These are phyloP conservation scores for Mellivora capensis DNA, from an alignment of 2,113 vertebrate genomes.

Conservation along the genomic window DNA sequence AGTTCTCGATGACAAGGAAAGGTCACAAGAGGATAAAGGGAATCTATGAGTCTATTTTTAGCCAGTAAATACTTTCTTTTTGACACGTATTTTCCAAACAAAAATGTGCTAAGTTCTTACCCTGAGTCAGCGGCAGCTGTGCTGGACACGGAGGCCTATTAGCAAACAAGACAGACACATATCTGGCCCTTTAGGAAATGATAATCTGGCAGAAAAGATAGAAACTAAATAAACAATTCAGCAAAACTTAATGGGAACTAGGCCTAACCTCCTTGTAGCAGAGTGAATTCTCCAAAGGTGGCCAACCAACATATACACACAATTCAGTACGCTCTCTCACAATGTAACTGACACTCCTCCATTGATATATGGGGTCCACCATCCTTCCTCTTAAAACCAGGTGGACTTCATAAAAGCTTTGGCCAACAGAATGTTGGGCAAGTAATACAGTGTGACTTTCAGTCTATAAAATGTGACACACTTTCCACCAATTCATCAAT, in stretches of 20 bases:
- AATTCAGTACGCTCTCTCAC: background rate
- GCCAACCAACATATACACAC: background rate
- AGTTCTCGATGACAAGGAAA: background rate
- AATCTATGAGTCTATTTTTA: background rate
- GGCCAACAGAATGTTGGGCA: background rate
- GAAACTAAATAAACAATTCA: background rate
- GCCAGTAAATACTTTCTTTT: background rate
- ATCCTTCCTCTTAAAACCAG: background rate
- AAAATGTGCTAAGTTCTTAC: background rate
- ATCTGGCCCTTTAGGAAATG: background rate
- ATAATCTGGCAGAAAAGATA: background rate
- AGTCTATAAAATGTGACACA: background rate
- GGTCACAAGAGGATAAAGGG: background rate
- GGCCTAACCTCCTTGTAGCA: background rate
- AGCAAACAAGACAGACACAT: background rate
- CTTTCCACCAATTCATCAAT: background rate
- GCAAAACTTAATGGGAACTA: background rate
- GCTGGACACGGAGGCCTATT: background rate
- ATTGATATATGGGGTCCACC: background rate
- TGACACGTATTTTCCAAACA: background rate
- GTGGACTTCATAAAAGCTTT: background rate
- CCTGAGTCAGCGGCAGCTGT: background rate
- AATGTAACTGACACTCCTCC: background rate
- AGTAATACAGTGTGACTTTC: background rate
- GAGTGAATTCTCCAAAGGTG: background rate